These are phyloP conservation scores for Metopolophium dirhodum DNA, from an alignment of 1,140 invertebrate genomes.

Conservation along the genomic window DNA sequence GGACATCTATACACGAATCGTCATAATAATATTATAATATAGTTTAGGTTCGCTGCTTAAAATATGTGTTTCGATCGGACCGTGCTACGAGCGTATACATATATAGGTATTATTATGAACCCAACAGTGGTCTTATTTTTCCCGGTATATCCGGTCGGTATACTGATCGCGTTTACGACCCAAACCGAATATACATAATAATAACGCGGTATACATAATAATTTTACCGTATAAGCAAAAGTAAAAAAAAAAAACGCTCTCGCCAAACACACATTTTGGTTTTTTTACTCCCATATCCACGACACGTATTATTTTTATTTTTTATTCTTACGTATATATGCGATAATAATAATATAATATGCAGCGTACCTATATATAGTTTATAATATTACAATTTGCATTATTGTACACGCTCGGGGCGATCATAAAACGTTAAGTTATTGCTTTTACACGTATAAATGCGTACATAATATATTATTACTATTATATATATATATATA, in stretches of 20 bases:
- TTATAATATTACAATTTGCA: constrained; percentile 1
- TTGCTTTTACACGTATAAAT: constrained; percentile 17
- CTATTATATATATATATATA: background rate
- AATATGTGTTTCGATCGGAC: background rate
- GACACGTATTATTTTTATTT: background rate
- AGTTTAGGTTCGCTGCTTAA: background rate
- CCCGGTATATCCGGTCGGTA: background rate
- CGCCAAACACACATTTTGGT: background rate
- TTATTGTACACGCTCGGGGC: background rate
- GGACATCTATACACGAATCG: too few species aligned
- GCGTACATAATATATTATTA: background rate
- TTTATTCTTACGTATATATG: background rate
- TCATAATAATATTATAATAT: background rate
- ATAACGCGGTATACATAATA: background rate
- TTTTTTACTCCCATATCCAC: background rate
- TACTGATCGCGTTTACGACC: background rate
- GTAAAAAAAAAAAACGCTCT: background rate
- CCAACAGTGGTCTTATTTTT: background rate
- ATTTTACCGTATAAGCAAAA: background rate
- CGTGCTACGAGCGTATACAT: too few species aligned
- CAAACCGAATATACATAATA: background rate
- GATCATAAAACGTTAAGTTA: background rate
- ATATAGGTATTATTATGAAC: too few species aligned
- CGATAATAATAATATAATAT: too few species aligned
- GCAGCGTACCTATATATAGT: background rate